Evolutionary conservation across 2,888 invertebrate genomes (phyloP), one percentile per base, ranked within the genome.

Genomic region (Agonum fuliginosum): DNA sequence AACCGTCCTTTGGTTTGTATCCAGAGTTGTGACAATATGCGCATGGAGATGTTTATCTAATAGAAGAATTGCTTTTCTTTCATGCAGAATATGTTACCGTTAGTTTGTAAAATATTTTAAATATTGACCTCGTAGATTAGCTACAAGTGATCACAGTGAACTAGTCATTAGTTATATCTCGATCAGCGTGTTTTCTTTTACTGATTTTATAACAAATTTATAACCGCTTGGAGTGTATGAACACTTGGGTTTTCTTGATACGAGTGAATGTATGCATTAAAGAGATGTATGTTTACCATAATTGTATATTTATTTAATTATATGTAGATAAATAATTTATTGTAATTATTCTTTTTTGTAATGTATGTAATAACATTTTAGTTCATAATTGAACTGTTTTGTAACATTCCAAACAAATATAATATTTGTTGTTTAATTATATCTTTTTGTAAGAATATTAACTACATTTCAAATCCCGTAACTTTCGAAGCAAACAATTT

Each of bases 321-420:
- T 76, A 69, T 76, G 76, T 76, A 76, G 67, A 76, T 67, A 75
- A 19, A 76, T 76, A 76, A 76, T 76, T 76, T 76, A 76, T 76
- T 76, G 48, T 73, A 58, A 76, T 67, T 76, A 76, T 76, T 76
- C 67, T 67, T 76, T 76, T 75, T 75, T 62, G 30, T 75, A 75
- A 76, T 67, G 67, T 69, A 76, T 51, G 69, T 76, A 76, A 76
- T 76, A 76, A 76, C 69, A 85, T 84, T 86, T 85, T 85, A 86
- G 86, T 86, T 85, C 85, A 82, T 84, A 82, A 81, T 81, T 80
- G 81, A 82, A 78, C 78, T 79, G 72, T 79, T 81, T 85, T 62
- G 84, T 85, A 86, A 86, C 86, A 86, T 86, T 86, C 86, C 86
- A 85, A 80, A 81, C 83, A 85, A 85, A 84, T 85, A 85, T 71